Base-by-base conservation (phyloP, 2,888 invertebrate species). In the Epistrophe grossulariae region DNA sequence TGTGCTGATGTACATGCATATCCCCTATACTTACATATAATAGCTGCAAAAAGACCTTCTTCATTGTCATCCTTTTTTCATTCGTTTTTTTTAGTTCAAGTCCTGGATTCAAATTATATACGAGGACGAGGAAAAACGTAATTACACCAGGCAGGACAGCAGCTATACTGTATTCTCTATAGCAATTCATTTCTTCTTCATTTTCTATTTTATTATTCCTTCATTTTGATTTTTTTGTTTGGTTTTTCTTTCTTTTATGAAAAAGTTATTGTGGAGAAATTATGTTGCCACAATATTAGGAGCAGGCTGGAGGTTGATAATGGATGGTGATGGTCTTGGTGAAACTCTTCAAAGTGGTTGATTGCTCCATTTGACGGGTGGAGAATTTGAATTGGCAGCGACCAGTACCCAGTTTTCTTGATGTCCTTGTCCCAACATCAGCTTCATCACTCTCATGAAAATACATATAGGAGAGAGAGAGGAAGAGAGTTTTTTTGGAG, bases 101-200 rank as follows among this genome's bases (percentile, higher is more conserved):
- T 79, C 79, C 71, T 72, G 71, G 74, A 79, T 82, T 83, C 71
- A 82, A 82, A 79, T 79, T 82, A 83, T 82, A 83, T 82, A 87
- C 82, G 87, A 79, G 83, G 66, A 87, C 82, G 87, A 83, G 83
- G 79, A 79, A 79, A 82, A 83, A 76, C 87, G 79, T 87, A 87
- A 87, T 87, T 87, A 87, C 87, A 81, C 70, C 62, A 57, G 70
- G 38, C 70, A 77, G 15, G 48, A 70, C 80, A 76, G 71, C 24
- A 70, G 38, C 68, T 50, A 19, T 24, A 24, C 24, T 24, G 2
- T n/a, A n/a, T n/a, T 24, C 24, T 24, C 1, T 55, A 48, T 50
- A 68, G 50, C 72, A 77, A 73, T 77, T 73, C 52, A 38, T 68
- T 64, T 76, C 62, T 62, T 52, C 31, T 72, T 66, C 64, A 66